Conservation (phyloP, 2,888 invertebrate genomes). For the Oligia strigilis region DNA sequence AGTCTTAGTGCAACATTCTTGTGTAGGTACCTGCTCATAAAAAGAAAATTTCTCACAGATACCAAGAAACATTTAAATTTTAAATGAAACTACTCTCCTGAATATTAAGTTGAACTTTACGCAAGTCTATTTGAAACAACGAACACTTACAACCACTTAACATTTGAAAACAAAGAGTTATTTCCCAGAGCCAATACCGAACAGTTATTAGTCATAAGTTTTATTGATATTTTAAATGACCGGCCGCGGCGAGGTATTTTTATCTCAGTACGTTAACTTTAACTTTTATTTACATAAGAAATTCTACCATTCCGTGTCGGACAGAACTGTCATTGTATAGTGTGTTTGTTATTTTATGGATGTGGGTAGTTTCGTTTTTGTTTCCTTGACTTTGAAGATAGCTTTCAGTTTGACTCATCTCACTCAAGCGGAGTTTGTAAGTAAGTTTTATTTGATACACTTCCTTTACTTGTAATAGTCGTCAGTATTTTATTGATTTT, state of each 20-base stretch:
- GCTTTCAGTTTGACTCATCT: conserved; percentile 30
- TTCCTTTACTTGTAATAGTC: conserved; percentile 11
- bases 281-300: conserved; percentile 53
- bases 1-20: neutral
- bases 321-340: conserved; percentile 39
- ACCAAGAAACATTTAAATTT: neutral
- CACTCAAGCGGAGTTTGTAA: conserved; percentile 4
- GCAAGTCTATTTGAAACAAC: conserved; percentile 35
- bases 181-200: conserved; percentile 51
- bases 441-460: conserved; percentile 24
- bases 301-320: conserved; percentile 38
- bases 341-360: conserved; percentile 31
- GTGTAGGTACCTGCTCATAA: no score
- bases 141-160: conserved; percentile 26
- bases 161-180: conserved; percentile 55
- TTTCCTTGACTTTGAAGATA: conserved; percentile 30
- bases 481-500: neutral
- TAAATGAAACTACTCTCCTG: conserved; percentile 4
- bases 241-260: conserved; percentile 54
- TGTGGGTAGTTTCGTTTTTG: neutral
- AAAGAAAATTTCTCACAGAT: neutral
- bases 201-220: conserved; percentile 61
- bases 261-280: conserved; percentile 55
- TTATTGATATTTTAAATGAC: conserved; percentile 64
- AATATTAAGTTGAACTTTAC: conserved; percentile 5